These are phyloP conservation scores for Gobionotothen gibberifrons DNA, from an alignment of 2,797 vertebrate genomes.

Conservation along the genomic window DNA sequence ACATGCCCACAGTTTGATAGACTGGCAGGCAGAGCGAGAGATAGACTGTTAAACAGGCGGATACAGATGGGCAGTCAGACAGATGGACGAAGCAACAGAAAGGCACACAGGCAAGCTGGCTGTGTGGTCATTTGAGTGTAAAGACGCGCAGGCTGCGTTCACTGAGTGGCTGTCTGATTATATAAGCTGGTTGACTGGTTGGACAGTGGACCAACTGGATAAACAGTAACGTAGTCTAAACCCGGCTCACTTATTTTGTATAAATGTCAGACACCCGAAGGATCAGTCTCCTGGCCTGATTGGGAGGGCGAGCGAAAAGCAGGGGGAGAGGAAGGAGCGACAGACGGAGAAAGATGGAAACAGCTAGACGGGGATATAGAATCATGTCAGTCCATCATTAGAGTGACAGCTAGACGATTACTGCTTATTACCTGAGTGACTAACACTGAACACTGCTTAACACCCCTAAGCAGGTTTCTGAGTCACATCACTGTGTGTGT, in stretches of 20 bases:
- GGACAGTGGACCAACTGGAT: slow-evolving; percentile 57
- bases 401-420: slow-evolving; percentile 60
- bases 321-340: background rate
- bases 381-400: slow-evolving; percentile 52
- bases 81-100: slow-evolving; percentile 59
- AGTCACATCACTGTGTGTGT: too few relatives aligned
- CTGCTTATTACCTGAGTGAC: slow-evolving; percentile 57
- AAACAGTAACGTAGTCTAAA: slow-evolving; percentile 54
- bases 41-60: slow-evolving; percentile 30
- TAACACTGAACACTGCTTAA: slow-evolving; percentile 24
- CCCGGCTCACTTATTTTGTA: slow-evolving; percentile 49
- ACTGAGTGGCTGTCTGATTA: slow-evolving; percentile 60
- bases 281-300: slow-evolving; percentile 43
- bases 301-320: slow-evolving; percentile 10
- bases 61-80: slow-evolving; percentile 66
- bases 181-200: slow-evolving; percentile 61
- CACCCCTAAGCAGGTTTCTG: too few relatives aligned
- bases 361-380: slow-evolving; percentile 29
- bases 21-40: slow-evolving; percentile 27
- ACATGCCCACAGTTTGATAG: slow-evolving; percentile 38
- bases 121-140: slow-evolving; percentile 49
- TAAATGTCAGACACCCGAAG: slow-evolving; percentile 67
- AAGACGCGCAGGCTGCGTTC: slow-evolving; percentile 50
- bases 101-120: slow-evolving; percentile 46
- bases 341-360: slow-evolving; percentile 2